Base-by-base conservation (phyloP, 1,140 invertebrate genomes). In the Tetramorium alpestre region DNA sequence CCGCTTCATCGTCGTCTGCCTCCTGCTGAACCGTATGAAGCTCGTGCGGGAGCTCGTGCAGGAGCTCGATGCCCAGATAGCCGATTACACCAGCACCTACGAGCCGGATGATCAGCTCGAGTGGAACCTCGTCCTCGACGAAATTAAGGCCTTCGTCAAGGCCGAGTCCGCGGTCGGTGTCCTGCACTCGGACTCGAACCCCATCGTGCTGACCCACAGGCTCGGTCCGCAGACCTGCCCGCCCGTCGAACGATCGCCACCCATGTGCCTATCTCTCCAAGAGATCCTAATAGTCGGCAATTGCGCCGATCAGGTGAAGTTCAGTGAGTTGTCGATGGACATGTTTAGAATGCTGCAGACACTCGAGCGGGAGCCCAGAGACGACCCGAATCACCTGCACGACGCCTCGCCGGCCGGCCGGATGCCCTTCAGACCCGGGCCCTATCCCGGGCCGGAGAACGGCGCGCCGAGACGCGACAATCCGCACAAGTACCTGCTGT, bases 321-420 rank as follows among this genome's bases (percentile, higher is more conserved):
- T 99, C 96, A 99, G 98, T 90, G 99, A 99, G 95, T 96, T 99
- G 78, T 99, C 99, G 25, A 97, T 99, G 96, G 99, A 99, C 95
- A 99, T 99, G 99, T 99, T 99, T 94, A 96, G 99, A 89, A 99
- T 99, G 97, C 96, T 99, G 60, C 99, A 99, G 96, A 99, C 98
- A 2, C 94, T 99, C 67, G 99, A 99, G 94, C 96, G 98, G 87
- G 99, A 99, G 94, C 98, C 98, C 25, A 97, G 97, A 90, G 98
- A 98, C 89, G 98, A 98, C 87, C 96, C 96, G 28, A 97, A 97
- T 91, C 98, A 98, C 93, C 96, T 98, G 56, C 98, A 98, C 94
- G 98, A 99, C 93, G 97, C 98, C 22, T 99, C 98, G 60, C 98
- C 98, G 11, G 98, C 98, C 3, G 97, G 97, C 60, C 96, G 97